Evolutionary conservation across 2,113 vertebrate genomes (phyloP).

Genomic region (Tapirus terrestris): DNA sequence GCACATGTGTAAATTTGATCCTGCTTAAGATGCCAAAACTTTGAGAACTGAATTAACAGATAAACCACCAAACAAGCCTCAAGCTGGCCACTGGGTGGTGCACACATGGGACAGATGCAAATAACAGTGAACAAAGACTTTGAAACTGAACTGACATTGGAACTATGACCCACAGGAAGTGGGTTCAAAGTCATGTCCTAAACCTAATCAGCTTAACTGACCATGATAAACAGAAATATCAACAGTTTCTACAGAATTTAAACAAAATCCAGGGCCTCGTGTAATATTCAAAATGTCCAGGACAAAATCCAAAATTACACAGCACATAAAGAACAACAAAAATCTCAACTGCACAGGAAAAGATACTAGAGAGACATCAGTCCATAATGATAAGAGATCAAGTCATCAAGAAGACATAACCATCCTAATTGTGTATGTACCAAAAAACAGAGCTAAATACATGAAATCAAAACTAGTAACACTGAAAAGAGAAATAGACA

Average conservation of each 20-base stretch:
- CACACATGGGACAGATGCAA: not conserved
- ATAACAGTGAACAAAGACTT: not conserved
- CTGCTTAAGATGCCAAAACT: not conserved
- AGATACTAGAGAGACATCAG: not conserved
- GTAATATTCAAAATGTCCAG: not conserved
- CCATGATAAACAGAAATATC: not conserved
- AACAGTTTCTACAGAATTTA: not conserved
- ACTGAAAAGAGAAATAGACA: not conserved
- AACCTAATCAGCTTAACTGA: not conserved
- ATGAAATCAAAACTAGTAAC: not conserved
- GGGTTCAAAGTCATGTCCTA: not conserved
- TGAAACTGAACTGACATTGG: not conserved
- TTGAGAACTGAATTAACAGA: not conserved
- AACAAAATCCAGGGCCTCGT: not conserved
- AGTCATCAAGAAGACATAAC: not conserved
- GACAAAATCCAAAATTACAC: not conserved
- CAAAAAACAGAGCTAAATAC: not conserved
- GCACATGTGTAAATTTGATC: not conserved
- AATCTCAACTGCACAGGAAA: not conserved
- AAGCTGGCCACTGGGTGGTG: accelerated
- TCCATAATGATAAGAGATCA: not conserved
- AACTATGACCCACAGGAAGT: not conserved
- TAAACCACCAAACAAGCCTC: accelerated
- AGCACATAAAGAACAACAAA: not conserved
- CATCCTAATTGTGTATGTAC: not conserved